Evolutionary conservation across 2,113 vertebrate genomes (phyloP), one percentile per base, ranked within the genome.

Genomic region (Gadus macrocephalus): DNA sequence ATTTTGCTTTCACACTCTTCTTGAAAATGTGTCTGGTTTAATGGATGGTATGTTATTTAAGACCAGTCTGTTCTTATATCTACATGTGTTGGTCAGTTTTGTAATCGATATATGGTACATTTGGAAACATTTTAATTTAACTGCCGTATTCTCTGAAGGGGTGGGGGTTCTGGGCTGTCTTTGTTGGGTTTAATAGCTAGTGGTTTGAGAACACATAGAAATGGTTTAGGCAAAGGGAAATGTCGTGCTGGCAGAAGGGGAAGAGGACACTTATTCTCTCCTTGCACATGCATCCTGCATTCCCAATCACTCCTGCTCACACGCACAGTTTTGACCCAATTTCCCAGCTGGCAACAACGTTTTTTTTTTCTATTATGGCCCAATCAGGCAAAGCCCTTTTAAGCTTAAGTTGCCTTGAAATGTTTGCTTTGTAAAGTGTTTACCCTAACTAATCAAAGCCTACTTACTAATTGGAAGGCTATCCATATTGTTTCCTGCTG

Each of bases 281-380:
- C 31, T 35, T 35, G 31, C 42, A 49, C 42, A 14, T 49, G 42
- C 42, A 9, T 49, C 42, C 42, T 49, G 42, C 42, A 49, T 49
- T 49, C 9, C 42, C 9, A 49, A 49, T 49, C 42, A 9, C 42
- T 49, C 42, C 42, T 14, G 42, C 42, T 49, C 53, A 64, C 64
- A 71, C 64, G 72, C 58, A 58, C 16, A 17, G n/a, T 70, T 58
- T 75, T 88, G 85, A 90, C 87, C 84, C 62, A 87, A 4, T 83
- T 86, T 35, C 73, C 68, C 67, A 19, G 78, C 71, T 80, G 72
- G 72, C 67, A 68, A 56, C 59, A 62, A 65, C 55, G 62, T 70
- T 55, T 55, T 70, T 25, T 25, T 25, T 25, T 25, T 25, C 2
- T 25, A 25, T 25, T 15, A 19, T 78, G 19, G 35, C 72, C 67